Evolutionary conservation across 2,797 vertebrate species (phyloP).

Genomic region (Odontamblyopus rebecca): DNA sequence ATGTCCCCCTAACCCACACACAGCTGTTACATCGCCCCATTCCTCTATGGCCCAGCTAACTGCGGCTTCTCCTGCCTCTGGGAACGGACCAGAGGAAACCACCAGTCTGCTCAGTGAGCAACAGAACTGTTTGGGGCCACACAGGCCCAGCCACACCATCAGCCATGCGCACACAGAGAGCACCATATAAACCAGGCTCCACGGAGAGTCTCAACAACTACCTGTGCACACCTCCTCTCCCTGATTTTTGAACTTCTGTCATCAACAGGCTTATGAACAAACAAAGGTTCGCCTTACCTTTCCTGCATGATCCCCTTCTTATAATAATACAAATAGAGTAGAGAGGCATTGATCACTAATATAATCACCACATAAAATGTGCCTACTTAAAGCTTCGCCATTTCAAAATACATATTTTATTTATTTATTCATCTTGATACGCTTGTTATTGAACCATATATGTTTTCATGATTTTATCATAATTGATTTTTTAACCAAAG

Average conservation of each 20-base stretch:
- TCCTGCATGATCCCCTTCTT: slow-evolving; percentile 51
- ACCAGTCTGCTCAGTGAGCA: slow-evolving; percentile 85
- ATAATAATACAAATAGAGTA: neutral
- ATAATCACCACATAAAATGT: slow-evolving; percentile 4
- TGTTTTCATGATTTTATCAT: neutral
- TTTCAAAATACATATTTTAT: neutral
- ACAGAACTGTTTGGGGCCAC: slow-evolving; percentile 81
- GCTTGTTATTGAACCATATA: neutral
- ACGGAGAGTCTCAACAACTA: slow-evolving; percentile 9
- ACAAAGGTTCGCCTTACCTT: slow-evolving; percentile 13
- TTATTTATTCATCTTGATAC: neutral
- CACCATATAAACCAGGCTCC: slow-evolving; percentile 79
- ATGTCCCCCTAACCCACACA: slow-evolving; percentile 25
- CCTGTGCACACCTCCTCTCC: slow-evolving; percentile 22
- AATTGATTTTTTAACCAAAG: slow-evolving; percentile 1
- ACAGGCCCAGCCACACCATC: slow-evolving; percentile 68
- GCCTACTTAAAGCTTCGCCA: slow-evolving; percentile 2
- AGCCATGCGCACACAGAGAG: slow-evolving; percentile 81
- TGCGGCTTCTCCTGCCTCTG: slow-evolving; percentile 54
- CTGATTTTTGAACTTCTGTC: slow-evolving; percentile 31
- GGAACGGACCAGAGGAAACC: slow-evolving; percentile 80
- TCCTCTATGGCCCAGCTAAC: slow-evolving; percentile 40
- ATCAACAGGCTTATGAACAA: slow-evolving; percentile 23
- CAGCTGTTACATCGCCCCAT: slow-evolving; percentile 14
- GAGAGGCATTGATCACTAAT: slow-evolving; percentile 2